Percentiles rank a stretch among this genome's conserved stretches.
Evolutionary conservation across 1,140 invertebrate genomes (phyloP).

Genomic region (Tribolium castaneum): DNA sequence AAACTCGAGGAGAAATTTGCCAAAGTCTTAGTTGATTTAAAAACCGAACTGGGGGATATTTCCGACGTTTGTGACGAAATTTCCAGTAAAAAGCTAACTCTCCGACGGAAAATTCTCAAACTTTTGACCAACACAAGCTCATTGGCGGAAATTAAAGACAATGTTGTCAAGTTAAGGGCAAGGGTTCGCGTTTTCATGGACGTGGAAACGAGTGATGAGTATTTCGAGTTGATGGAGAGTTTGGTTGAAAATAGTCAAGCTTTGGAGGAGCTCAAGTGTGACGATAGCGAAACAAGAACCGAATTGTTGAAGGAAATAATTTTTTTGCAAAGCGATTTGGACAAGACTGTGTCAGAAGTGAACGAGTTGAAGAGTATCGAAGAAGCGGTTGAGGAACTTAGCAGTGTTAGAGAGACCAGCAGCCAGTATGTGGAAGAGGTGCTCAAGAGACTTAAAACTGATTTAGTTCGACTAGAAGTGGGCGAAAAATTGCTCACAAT

Average conservation of each 20-base stretch:
- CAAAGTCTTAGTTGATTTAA: background rate
- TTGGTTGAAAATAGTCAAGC: background rate
- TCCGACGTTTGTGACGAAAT: background rate
- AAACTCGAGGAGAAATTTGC: background rate
- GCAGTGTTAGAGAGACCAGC: too few relatives aligned
- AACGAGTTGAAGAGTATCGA: background rate
- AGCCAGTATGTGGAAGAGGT: background rate
- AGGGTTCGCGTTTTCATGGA: background rate
- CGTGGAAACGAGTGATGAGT: background rate
- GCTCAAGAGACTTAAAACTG: background rate
- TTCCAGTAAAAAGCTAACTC: background rate
- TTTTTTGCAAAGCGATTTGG: background rate
- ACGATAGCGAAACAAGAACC: background rate
- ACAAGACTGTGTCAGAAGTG: background rate
- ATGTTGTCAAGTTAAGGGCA: background rate
- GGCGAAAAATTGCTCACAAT: background rate
- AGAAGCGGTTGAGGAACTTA: background rate
- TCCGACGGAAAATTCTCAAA: background rate
- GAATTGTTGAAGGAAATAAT: background rate
- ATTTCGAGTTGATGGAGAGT: background rate
- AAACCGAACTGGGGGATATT: background rate
- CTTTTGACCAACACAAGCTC: background rate
- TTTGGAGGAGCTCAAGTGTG: background rate
- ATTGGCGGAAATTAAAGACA: background rate
- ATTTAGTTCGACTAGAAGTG: background rate